Base-by-base conservation (phyloP, 2,888 invertebrate genomes). In the Smittia sp. region DNA sequence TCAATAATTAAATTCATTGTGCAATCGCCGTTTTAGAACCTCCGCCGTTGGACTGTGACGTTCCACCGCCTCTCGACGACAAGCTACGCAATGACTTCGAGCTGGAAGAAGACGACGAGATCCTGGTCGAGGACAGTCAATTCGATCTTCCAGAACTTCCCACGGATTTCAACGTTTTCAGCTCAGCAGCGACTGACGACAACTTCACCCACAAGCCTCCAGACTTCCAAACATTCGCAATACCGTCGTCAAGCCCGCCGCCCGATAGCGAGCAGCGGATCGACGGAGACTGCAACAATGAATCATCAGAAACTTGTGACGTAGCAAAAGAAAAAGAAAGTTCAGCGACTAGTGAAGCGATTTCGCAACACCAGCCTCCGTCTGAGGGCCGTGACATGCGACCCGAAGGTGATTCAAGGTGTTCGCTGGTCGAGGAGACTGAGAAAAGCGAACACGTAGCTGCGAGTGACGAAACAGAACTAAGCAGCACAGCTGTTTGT, bases 281-380 rank as follows among this genome's bases (percentile, higher is more conserved):
- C n/a, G 70, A 70, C 27, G 32, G 15, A 54, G 9, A 54, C 54
- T 54, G 54, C 52, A 46, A n/a, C 4, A 63, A 15, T 63, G 27
- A 63, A 63, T 27, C 25, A 63, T n/a, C 63, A 20, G 58, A 18
- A 63, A 63, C 15, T 9, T 7, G 13, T 63, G 63, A 63, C 63
- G 63, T 63, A 63, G 63, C 63, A 63, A 63, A 63, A 63, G 63
- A 63, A 63, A 63, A 63, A 63, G 63, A 63, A 63, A 63, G 63
- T 63, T 13, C n/a, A 27, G 15, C 1, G 2, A 24, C 1, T 27
- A 15, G 27, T 63, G 63, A 25, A n/a, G 2, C 7, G 2, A 6
- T 63, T 63, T 4, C 25, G 27, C 63, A 22, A 63, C n/a, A 6
- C 11, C 27, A 13, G 13, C 25, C 9, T 32, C 4, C 3, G 9